Evolutionary conservation across 2,888 invertebrate genomes (phyloP), one percentile per base, ranked within the genome.

Genomic region (Osmoderma eremita): DNA sequence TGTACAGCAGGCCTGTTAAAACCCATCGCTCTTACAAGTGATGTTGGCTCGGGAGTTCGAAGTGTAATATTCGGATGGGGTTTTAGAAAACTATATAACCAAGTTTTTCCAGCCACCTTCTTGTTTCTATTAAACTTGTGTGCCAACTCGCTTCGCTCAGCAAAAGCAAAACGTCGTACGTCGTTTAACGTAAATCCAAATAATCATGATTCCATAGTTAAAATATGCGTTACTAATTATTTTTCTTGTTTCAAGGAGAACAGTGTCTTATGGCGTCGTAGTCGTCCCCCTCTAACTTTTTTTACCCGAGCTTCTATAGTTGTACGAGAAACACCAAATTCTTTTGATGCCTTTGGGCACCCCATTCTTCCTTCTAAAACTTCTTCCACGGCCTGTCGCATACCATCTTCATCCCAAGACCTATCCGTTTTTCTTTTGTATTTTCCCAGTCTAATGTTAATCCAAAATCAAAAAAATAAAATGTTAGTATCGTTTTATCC

Each of bases 291-390:
- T 41, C 41, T 13, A 41, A 41, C 8, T 5, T 10, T 41, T 10
- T 67, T 63, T 20, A 67, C 54, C 22, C 67, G 51, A 38, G 63
- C 63, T 42, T 64, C 63, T 2, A 63, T 50, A 15, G 67, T 67
- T 50, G 67, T 63, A 13, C 67, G 63, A 41, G 67, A 63, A 67
- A 67, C 63, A 6, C 18, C 63, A 45, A 17, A 63, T 42, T 51
- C 39, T 63, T 67, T 67, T 18, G 63, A 67, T 20, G 63, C 50
- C 41, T 63, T 64, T 18, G 63, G 53, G 36, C 63, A 67, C 30
- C 67, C 63, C 41, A 67, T 67, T 63, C 15, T 67, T 63, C 67
- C 63, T 63, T 66, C 39, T 36, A 66, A 18, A 39, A 58, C 58
- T 8, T 58, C 17, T 41, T 58, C 41, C 49, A 41, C 41, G 17